phyloP scores from a whole-genome alignment of 1,140 invertebrate genomes.

The Phymorhynchus buccinoides region DNA sequence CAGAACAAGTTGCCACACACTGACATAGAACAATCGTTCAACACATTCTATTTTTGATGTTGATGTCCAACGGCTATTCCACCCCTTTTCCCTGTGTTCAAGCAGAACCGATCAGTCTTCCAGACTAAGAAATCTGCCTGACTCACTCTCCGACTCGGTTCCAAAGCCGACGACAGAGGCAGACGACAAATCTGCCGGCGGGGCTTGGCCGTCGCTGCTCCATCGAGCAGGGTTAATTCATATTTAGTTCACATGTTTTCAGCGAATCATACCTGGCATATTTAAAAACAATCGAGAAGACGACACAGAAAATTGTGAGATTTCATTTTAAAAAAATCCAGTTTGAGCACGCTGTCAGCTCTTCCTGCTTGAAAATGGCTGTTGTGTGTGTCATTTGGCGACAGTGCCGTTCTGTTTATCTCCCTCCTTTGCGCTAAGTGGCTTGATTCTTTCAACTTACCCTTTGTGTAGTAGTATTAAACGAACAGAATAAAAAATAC shows the following conservation, averaged over 20 bases:
- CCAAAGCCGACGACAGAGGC: not conserved
- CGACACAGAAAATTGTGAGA: not conserved
- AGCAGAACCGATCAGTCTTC: not conserved
- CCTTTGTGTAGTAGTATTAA: not conserved
- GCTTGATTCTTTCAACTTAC: not conserved
- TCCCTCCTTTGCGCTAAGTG: not conserved
- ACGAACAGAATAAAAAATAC: not conserved
- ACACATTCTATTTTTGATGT: not conserved
- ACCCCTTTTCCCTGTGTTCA: not conserved
- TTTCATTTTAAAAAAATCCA: conserved; percentile 29
- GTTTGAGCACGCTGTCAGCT: conserved; percentile 25
- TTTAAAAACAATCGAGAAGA: not conserved
- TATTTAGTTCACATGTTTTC: conserved; percentile 3
- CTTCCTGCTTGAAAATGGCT: conserved; percentile 38
- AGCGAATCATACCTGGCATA: not conserved
- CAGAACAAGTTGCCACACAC: not conserved
- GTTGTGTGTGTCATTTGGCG: conserved; percentile 20
- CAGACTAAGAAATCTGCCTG: not conserved
- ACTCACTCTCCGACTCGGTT: not conserved
- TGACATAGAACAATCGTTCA: not conserved
- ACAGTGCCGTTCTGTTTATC: conserved; percentile 25
- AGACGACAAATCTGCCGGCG: conserved; percentile 9
- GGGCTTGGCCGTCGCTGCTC: not conserved
- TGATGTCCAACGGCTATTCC: not conserved
- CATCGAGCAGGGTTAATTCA: not conserved